Evolutionary conservation across 2,113 vertebrate species (phyloP).

Genomic region (Puntigrus tetrazona): DNA sequence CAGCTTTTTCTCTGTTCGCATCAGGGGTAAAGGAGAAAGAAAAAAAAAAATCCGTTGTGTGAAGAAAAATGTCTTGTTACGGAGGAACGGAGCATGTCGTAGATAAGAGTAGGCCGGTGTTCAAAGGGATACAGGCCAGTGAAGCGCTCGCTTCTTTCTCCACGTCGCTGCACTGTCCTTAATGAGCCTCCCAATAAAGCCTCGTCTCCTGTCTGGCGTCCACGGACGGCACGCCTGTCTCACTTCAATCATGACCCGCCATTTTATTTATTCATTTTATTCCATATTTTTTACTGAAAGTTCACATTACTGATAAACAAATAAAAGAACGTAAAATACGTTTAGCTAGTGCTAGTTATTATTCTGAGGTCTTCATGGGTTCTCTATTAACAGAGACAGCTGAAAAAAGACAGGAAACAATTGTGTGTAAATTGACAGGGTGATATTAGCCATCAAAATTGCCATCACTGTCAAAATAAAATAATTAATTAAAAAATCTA

Average conservation of each 20-base stretch:
- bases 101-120: constrained; percentile 74
- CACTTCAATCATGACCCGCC: constrained; percentile 69
- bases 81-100: constrained; percentile 76
- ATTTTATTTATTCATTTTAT: constrained; percentile 69
- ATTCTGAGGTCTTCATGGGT: neutral
- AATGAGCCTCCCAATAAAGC: constrained; percentile 75
- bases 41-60: constrained; percentile 48
- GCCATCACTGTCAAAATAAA: neutral
- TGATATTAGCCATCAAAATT: neutral
- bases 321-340: constrained; percentile 74
- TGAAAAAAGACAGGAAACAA: constrained; percentile 1
- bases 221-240: constrained; percentile 67
- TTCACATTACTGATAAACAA: constrained; percentile 78
- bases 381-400: neutral
- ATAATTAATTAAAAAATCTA: neutral
- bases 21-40: constrained; percentile 47
- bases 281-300: constrained; percentile 69
- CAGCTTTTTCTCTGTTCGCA: constrained; percentile 35
- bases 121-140: constrained; percentile 73
- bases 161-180: constrained; percentile 75
- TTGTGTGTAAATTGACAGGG: neutral
- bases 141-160: constrained; percentile 71
- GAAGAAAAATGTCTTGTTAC: constrained; percentile 71
- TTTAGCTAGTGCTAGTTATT: constrained; percentile 64
- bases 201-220: constrained; percentile 60